Evolutionary conservation across 2,797 vertebrate species (phyloP).

Genomic region (Notoglanidium macrostoma): DNA sequence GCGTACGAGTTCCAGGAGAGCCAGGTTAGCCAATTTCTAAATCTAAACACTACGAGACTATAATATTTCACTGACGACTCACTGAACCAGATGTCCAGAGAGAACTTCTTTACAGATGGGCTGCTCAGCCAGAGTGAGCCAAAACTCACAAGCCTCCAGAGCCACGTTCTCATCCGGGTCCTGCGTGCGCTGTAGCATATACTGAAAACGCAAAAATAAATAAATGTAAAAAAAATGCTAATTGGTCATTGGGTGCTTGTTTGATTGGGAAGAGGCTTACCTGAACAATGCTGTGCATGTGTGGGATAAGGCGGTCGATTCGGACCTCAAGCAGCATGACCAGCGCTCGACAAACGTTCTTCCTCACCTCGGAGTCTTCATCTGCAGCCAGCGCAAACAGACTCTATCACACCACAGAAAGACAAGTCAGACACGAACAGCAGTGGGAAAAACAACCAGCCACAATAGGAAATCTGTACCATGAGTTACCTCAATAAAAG

Average conservation of each 20-base stretch:
- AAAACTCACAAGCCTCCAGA: constrained; percentile 95
- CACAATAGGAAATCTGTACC: not conserved
- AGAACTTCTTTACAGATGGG: constrained; percentile 95
- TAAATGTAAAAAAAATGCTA: not conserved
- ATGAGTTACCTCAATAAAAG: constrained; percentile 88
- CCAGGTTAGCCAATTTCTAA: not conserved
- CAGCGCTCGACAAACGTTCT: constrained; percentile 91
- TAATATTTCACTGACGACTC: constrained; percentile 65
- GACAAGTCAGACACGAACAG: not conserved
- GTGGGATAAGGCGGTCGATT: constrained; percentile 90
- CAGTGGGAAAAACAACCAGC: not conserved
- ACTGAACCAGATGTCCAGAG: constrained; percentile 90
- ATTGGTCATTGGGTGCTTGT: not conserved
- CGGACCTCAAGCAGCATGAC: constrained; percentile 95
- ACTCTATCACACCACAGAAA: constrained; percentile 72
- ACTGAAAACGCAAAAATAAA: constrained; percentile 67
- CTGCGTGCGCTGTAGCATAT: constrained; percentile 95
- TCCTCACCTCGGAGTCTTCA: constrained; percentile 91
- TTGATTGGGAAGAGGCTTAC: constrained; percentile 61
- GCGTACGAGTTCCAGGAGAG: not conserved
- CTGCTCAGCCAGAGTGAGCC: constrained; percentile 93
- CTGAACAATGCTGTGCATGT: constrained; percentile 97
- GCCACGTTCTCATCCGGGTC: constrained; percentile 94
- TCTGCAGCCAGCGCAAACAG: constrained; percentile 91
- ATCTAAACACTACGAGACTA: not conserved